Conservation (phyloP, 2,888 invertebrate species). For the Merodon equestris region DNA sequence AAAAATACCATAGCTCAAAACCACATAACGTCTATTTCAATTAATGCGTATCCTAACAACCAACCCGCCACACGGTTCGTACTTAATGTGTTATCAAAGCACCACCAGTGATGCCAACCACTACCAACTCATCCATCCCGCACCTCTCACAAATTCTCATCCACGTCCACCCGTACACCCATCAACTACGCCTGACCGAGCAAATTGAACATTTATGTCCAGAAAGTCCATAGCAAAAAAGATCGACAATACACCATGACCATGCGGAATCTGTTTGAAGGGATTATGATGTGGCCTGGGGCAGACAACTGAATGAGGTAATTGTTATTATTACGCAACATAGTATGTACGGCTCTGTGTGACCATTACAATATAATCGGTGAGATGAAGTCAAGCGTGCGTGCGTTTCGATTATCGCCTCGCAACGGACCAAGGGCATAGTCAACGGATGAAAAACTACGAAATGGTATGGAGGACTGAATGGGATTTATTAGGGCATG, state of each 20-base stretch:
- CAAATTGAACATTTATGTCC: conserved; percentile 54
- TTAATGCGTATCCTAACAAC: conserved; percentile 26
- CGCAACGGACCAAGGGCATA: conserved; percentile 5
- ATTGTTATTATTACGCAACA: conserved; percentile 45
- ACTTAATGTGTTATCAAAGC: conserved; percentile 40
- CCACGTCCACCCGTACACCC: background rate
- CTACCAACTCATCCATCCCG: conserved; percentile 22
- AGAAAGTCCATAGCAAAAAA: conserved; percentile 3
- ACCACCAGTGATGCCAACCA: conserved; percentile 10
- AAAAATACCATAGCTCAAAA: conserved; percentile 17
- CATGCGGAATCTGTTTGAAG: conserved; percentile 6
- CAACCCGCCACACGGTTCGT: conserved; percentile 20
- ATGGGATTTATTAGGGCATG: conserved; percentile 10
- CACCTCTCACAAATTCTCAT: background rate
- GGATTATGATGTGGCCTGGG: background rate
- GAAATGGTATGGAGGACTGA: background rate
- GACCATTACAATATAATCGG: conserved; percentile 43
- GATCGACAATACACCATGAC: background rate
- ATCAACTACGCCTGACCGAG: conserved; percentile 39
- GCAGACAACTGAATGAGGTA: conserved; percentile 15
- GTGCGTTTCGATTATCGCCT: conserved; percentile 29
- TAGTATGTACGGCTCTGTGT: conserved; percentile 34
- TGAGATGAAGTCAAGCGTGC: conserved; percentile 40
- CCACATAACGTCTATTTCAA: conserved; percentile 26
- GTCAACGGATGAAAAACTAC: background rate